A percentile compares a stretch with the other conserved stretches of the same genome.
Conservation (phyloP, 2,113 vertebrate species). For the Cygnus atratus region DNA sequence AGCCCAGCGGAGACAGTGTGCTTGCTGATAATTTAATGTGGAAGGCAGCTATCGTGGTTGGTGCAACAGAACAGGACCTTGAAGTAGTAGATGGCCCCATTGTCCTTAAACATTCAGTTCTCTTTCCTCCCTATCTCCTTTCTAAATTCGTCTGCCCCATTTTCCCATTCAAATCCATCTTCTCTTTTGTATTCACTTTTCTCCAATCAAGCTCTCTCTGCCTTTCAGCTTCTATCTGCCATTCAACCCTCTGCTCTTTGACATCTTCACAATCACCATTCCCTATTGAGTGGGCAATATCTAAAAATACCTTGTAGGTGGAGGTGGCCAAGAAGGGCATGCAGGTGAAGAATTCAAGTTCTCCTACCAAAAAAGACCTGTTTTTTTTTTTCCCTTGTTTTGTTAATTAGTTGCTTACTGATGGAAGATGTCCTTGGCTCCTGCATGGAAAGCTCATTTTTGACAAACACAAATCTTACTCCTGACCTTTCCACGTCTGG, state of each 20-base stretch:
- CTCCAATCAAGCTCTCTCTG: neutral
- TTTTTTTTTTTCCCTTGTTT: neutral
- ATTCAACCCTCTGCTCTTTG: neutral
- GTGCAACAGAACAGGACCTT: neutral
- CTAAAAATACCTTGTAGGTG: neutral
- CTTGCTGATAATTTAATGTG: neutral
- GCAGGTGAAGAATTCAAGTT: neutral
- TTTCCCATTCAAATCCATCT: neutral
- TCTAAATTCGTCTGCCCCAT: neutral
- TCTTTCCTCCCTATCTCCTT: neutral
- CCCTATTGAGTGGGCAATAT: neutral
- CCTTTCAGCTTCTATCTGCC: neutral
- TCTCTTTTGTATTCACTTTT: neutral
- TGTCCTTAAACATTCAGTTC: neutral
- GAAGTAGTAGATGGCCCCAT: neutral
- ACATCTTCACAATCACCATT: neutral
- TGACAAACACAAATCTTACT: constrained; percentile 5
- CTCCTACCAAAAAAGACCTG: neutral
- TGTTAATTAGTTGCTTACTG: neutral
- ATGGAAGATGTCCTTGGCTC: neutral
- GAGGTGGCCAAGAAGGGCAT: fast-evolving
- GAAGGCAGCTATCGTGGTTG: neutral
- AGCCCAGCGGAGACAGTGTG: neutral
- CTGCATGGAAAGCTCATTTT: neutral
- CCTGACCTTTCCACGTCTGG: constrained; percentile 37